Evolutionary conservation across 2,888 invertebrate species (phyloP), one percentile per base, ranked within the genome.

Genomic region (Heliconius sara): DNA sequence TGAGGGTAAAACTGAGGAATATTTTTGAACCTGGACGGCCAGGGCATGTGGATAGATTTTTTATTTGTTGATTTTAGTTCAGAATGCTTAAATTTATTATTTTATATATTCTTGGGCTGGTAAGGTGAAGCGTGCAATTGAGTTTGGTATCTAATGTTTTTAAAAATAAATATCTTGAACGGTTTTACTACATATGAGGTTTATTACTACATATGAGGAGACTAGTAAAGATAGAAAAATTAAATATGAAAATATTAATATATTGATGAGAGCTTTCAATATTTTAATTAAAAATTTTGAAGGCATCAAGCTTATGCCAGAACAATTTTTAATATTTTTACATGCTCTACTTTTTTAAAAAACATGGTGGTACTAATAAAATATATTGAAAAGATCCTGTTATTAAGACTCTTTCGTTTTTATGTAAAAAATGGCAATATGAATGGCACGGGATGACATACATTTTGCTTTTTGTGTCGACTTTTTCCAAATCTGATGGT

Each of bases 201-300:
- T 27, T 27, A 52, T 22, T 22, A 52, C 52, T 52, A 52, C 52
- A 19, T 52, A 19, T 22, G 22, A 52, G 16, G 19, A 52, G 12
- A 25, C n/a, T 13, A 27, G 10, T 63, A 13, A n/a, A 63, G 25
- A 25, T n/a, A 27, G 16, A 13, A 68, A 68, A n/a, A 39, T 70
- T 27, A 77, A 34, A 43, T 39, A 68, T 72, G 25, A 71, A 75
- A 77, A 57, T 30, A 25, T 74, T 75, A 77, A 52, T 39, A 43
- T 73, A 76, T 60, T 63, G 65, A 65, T 66, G 76, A 52, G 70
- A 34, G 52, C 77, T 71, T 27, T 73, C 34, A 52, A 74, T 63
- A 25, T 73, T 67, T 47, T 30, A 77, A 73, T 67, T 75, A 19
- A 74, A 75, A 73, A 19, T 63, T 75, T 63, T 25, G n/a, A 39